Evolutionary conservation across 2,888 invertebrate species (phyloP).

Genomic region (Spialia ferax): DNA sequence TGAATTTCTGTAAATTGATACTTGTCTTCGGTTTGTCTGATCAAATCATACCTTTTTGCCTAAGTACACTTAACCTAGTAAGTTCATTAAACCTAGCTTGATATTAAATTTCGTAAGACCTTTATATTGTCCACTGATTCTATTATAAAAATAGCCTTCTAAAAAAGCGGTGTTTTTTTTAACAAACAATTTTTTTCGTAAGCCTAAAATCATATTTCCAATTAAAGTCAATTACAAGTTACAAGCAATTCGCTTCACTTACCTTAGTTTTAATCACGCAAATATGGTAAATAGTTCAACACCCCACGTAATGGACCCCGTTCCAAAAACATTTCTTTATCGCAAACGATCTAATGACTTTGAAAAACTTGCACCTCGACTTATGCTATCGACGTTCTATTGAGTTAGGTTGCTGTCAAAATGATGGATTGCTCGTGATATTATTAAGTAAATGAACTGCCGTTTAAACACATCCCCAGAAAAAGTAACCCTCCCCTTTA

Average conservation of each 20-base stretch:
- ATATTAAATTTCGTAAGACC: too few relatives aligned
- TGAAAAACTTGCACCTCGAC: constrained; percentile 42
- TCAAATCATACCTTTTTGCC: too few relatives aligned
- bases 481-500: constrained; percentile 18
- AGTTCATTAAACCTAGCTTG: too few relatives aligned
- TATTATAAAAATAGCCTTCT: too few relatives aligned
- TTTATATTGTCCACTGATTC: too few relatives aligned
- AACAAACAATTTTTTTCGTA: not conserved
- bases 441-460: constrained; percentile 77
- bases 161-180: too few relatives aligned
- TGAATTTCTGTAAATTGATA: too few relatives aligned
- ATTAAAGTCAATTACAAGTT: constrained; percentile 23
- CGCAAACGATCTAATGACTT: constrained; percentile 38
- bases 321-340: constrained; percentile 39
- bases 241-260: constrained; percentile 24
- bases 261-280: constrained; percentile 33
- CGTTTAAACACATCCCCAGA: constrained; percentile 58
- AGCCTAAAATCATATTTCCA: not conserved
- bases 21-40: too few relatives aligned
- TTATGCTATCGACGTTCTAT: constrained; percentile 65
- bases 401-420: constrained; percentile 66
- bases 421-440: constrained; percentile 76
- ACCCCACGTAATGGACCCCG: constrained; percentile 28
- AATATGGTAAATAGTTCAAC: constrained; percentile 40
- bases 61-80: too few relatives aligned